A percentile compares a stretch with the other conserved stretches of the same genome.
phyloP scores from a whole-genome alignment of 2,113 vertebrate genomes.

The Scortum barcoo region DNA sequence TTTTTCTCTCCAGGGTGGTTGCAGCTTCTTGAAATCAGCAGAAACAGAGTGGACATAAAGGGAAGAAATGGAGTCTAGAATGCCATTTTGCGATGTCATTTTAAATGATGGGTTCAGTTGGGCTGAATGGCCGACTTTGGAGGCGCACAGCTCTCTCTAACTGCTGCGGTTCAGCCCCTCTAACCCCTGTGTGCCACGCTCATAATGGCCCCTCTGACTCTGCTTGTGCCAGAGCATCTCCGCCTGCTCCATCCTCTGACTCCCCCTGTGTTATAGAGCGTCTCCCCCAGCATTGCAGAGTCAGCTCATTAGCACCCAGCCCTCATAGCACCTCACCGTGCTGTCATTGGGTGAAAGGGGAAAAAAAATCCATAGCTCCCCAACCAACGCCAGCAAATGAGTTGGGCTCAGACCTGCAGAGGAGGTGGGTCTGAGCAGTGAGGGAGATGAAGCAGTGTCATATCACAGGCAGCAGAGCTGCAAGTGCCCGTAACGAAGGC shows the following conservation, averaged over 20 bases:
- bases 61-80: slow-evolving; percentile 25
- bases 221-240: slow-evolving; percentile 53
- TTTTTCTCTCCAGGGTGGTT: slow-evolving; percentile 10
- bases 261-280: slow-evolving; percentile 88
- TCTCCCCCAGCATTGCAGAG: slow-evolving; percentile 94
- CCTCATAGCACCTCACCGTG: slow-evolving; percentile 95
- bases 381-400: slow-evolving; percentile 86
- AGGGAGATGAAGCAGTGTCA: slow-evolving; percentile 64
- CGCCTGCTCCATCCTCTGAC: slow-evolving; percentile 80
- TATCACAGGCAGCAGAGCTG: slow-evolving; percentile 71
- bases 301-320: slow-evolving; percentile 99
- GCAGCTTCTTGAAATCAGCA: slow-evolving; percentile 43
- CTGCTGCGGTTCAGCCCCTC: slow-evolving; percentile 26
- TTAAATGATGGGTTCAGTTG: slow-evolving; percentile 49
- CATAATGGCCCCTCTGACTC: slow-evolving; percentile 71
- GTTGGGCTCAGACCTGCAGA: slow-evolving; percentile 80
- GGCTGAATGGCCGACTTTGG: slow-evolving; percentile 25
- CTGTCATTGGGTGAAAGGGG: slow-evolving; percentile 90
- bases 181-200: slow-evolving; percentile 58
- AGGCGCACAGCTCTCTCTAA: slow-evolving; percentile 23
- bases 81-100: slow-evolving; percentile 48
- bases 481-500: slow-evolving; percentile 63
- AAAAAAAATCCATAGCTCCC: slow-evolving; percentile 90
- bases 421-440: slow-evolving; percentile 71
- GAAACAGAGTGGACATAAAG: slow-evolving; percentile 17